Evolutionary conservation across 2,797 vertebrate species (phyloP).

Genomic region (Octomys mimax): DNA sequence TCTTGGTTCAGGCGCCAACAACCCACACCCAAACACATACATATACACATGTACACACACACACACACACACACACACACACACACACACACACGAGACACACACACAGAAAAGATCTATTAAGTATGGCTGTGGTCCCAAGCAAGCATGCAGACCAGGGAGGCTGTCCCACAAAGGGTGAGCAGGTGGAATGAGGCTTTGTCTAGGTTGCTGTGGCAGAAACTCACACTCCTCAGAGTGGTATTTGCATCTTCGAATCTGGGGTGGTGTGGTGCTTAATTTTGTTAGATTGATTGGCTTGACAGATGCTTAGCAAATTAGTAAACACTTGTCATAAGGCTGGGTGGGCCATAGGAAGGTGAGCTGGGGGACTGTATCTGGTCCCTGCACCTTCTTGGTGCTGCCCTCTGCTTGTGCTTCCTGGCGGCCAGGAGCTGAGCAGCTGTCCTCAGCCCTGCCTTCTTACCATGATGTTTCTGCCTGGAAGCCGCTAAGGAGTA

Average conservation of each 20-base stretch:
- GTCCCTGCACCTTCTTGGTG: not conserved
- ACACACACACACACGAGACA: not conserved
- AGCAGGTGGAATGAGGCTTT: not conserved
- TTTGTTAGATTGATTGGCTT: not conserved
- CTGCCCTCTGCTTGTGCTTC: not conserved
- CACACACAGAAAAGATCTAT: not conserved
- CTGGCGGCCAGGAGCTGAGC: not conserved
- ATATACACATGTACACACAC: not conserved
- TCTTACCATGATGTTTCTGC: not conserved
- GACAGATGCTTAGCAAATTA: not conserved
- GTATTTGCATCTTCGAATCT: not conserved
- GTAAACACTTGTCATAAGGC: not conserved
- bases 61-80: not conserved
- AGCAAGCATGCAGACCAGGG: not conserved
- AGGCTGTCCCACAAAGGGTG: not conserved
- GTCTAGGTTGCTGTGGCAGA: slow-evolving; percentile 20
- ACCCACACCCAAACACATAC: not conserved
- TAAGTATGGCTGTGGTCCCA: not conserved
- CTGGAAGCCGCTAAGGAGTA: not conserved
- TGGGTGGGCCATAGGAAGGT: not conserved
- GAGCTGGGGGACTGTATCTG: not conserved
- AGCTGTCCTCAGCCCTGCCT: too few relatives aligned
- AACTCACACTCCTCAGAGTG: not conserved
- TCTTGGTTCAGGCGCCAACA: not conserved
- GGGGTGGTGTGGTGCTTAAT: not conserved